Conservation (phyloP, 2,888 invertebrate species). For the Rapana venosa region DNA sequence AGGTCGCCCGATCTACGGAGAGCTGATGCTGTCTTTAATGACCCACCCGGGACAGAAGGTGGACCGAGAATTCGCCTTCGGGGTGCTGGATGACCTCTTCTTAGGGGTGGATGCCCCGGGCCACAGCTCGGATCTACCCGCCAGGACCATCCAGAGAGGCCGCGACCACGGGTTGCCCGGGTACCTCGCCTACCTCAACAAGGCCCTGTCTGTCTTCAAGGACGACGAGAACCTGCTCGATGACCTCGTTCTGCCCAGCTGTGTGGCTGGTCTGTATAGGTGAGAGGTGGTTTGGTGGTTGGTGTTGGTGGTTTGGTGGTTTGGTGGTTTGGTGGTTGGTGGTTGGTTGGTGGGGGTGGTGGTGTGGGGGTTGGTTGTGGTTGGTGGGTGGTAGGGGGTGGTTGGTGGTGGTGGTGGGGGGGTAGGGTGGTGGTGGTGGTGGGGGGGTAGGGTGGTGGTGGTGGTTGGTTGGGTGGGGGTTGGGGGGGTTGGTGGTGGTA, state of each 20-base stretch:
- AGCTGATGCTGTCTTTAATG: conserved; percentile 26
- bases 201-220: conserved; percentile 13
- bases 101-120: conserved; percentile 25
- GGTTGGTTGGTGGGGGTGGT: too few relatives aligned
- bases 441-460: too few relatives aligned
- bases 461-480: too few relatives aligned
- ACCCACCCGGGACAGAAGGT: background rate
- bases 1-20: background rate
- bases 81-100: conserved; percentile 30
- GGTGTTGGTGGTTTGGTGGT: too few relatives aligned
- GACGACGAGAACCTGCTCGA: background rate
- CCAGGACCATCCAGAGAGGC: conserved; percentile 45
- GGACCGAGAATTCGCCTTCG: conserved; percentile 13
- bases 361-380: too few relatives aligned
- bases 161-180: conserved; percentile 43
- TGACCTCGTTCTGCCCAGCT: conserved; percentile 32
- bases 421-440: too few relatives aligned
- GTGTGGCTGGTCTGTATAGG: conserved; percentile 42
- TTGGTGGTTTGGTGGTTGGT: too few relatives aligned
- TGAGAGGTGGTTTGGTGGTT: background rate
- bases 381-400: too few relatives aligned
- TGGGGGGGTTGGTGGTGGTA: too few relatives aligned
- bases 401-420: too few relatives aligned
- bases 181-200: conserved; percentile 37
- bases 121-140: conserved; percentile 40